phyloP scores from a whole-genome alignment of 2,113 vertebrate species.

The Pithys albifrons region DNA sequence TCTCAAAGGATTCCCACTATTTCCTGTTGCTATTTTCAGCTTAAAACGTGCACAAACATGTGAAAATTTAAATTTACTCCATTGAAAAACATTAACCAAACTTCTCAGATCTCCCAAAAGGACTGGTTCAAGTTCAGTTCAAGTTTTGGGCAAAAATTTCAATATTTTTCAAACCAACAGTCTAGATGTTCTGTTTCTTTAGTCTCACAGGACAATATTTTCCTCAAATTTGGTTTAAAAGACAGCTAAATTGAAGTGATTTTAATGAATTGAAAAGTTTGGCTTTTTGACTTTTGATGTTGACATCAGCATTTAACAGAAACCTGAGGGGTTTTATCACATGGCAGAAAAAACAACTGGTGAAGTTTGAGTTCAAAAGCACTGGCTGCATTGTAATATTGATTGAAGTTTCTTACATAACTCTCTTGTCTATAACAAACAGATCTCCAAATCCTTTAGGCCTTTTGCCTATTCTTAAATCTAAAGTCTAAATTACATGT shows the following conservation, averaged over 20 bases:
- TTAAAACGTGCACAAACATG: slow-evolving; percentile 4
- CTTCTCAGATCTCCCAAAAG: slow-evolving; percentile 26
- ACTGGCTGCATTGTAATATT: neutral
- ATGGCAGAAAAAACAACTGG: neutral
- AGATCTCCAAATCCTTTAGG: neutral
- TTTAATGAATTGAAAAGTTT: neutral
- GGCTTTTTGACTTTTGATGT: neutral
- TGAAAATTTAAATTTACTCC: slow-evolving; percentile 49
- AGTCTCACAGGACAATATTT: neutral
- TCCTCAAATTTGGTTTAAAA: neutral
- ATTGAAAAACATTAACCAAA: slow-evolving; percentile 55
- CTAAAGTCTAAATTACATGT: neutral
- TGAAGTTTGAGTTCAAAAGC: neutral
- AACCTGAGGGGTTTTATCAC: neutral
- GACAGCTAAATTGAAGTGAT: neutral
- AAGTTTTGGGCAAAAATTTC: slow-evolving; percentile 2
- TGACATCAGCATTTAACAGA: neutral
- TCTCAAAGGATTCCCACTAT: slow-evolving; percentile 26
- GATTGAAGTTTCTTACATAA: neutral
- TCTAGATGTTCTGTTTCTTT: neutral
- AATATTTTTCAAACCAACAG: neutral
- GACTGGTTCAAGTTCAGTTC: neutral
- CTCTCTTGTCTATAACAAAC: neutral
- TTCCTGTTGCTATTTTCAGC: slow-evolving; percentile 46
- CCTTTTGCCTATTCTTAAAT: neutral